These are phyloP conservation scores for Zaprionus africanus DNA, from an alignment of 1,140 invertebrate species.

Conservation along the genomic window DNA sequence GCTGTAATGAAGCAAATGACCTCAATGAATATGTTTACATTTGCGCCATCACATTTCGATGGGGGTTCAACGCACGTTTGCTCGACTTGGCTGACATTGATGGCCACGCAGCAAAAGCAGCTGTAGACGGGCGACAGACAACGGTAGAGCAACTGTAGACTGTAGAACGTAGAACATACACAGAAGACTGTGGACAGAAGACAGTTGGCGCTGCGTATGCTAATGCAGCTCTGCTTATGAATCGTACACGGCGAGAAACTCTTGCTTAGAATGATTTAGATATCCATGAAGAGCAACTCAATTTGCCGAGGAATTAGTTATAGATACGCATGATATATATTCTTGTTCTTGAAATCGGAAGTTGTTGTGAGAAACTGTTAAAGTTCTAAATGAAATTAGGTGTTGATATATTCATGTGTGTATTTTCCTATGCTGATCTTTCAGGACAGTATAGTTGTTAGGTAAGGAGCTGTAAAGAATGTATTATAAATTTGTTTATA, in stretches of 20 bases:
- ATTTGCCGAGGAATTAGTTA: no score
- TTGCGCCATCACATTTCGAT: slow-evolving; percentile 17
- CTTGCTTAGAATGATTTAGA: no score
- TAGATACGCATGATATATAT: no score
- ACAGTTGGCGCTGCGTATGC: slow-evolving; percentile 9
- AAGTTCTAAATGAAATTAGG: no score
- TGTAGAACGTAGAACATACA: background rate
- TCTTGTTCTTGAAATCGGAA: no score
- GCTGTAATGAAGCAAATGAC: slow-evolving; percentile 28
- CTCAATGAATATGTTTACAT: slow-evolving; percentile 44
- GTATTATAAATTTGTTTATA: no score
- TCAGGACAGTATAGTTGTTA: no score
- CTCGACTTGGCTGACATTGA: slow-evolving; percentile 29
- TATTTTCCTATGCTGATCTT: no score
- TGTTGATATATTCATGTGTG: no score
- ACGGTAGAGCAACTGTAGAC: background rate
- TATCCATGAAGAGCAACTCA: no score
- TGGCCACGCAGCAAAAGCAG: slow-evolving; percentile 17
- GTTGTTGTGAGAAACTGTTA: no score
- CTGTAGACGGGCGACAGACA: slow-evolving; percentile 11
- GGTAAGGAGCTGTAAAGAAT: no score
- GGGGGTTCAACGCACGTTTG: slow-evolving; percentile 51
- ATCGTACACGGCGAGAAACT: background rate
- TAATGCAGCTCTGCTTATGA: slow-evolving; percentile 20
- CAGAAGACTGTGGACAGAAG: background rate